phyloP scores from a whole-genome alignment of 2,797 vertebrate genomes.

The Leuciscus waleckii region DNA sequence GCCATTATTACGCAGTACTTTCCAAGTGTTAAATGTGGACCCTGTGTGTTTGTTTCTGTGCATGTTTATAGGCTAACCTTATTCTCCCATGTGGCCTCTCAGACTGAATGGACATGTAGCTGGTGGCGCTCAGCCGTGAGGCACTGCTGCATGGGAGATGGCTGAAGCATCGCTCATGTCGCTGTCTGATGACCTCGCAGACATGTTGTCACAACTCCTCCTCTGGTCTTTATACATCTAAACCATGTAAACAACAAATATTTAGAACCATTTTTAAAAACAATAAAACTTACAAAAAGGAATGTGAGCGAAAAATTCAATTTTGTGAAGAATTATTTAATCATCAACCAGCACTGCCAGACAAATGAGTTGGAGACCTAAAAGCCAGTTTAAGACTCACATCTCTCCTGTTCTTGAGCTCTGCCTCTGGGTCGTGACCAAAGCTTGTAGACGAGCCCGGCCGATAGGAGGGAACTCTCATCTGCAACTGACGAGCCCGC shows the following conservation, averaged over 20 bases:
- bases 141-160: slow-evolving; percentile 97
- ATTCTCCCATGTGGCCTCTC: slow-evolving; percentile 91
- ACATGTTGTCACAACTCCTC: slow-evolving; percentile 96
- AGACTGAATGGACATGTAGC: slow-evolving; percentile 98
- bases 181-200: slow-evolving; percentile 94
- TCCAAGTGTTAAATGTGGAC: neutral
- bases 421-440: slow-evolving; percentile 88
- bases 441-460: slow-evolving; percentile 87
- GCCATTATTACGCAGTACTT: neutral
- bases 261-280: neutral
- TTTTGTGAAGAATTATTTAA: neutral
- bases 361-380: neutral
- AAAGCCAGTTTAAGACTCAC: slow-evolving; percentile 67
- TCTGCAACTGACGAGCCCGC: slow-evolving; percentile 90
- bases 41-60: neutral
- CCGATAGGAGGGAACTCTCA: slow-evolving; percentile 92
- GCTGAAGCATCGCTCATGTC: slow-evolving; percentile 95
- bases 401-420: slow-evolving; percentile 91
- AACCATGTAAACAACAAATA: neutral
- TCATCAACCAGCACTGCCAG: neutral
- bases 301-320: neutral
- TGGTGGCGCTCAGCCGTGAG: slow-evolving; percentile 98
- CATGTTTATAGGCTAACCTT: slow-evolving; percentile 81
- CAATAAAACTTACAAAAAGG: neutral
- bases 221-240: slow-evolving; percentile 87